phyloP scores from a whole-genome alignment of 2,888 invertebrate species.

The Leucozona laternaria region DNA sequence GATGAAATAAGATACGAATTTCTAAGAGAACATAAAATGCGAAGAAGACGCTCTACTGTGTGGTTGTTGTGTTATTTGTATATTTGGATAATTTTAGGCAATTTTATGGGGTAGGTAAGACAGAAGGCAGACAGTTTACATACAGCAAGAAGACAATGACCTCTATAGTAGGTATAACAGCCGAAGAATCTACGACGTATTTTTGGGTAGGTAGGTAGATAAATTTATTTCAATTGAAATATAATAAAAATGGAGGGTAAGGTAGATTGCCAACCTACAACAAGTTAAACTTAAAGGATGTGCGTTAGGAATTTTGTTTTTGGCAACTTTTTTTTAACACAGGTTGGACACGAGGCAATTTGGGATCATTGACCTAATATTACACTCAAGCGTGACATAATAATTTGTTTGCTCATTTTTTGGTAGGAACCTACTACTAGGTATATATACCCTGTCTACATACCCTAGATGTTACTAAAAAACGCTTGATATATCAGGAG shows the following conservation, averaged over 20 bases:
- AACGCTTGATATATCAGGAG: too few relatives aligned
- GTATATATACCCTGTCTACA: too few relatives aligned
- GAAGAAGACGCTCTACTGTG: slow-evolving; percentile 20
- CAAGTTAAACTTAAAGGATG: slow-evolving; percentile 44
- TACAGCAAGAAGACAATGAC: slow-evolving; percentile 57
- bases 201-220: slow-evolving; percentile 32
- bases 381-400: slow-evolving; percentile 60
- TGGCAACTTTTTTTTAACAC: slow-evolving; percentile 44
- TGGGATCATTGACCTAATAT: slow-evolving; percentile 66
- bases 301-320: slow-evolving; percentile 67
- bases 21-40: slow-evolving; percentile 27
- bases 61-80: slow-evolving; percentile 16
- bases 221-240: neutral
- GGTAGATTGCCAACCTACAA: neutral
- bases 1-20: slow-evolving; percentile 58
- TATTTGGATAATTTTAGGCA: slow-evolving; percentile 53
- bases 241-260: neutral
- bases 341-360: slow-evolving; percentile 46
- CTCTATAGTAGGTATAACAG: slow-evolving; percentile 4
- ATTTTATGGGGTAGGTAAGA: slow-evolving; percentile 62
- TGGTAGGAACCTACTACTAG: neutral
- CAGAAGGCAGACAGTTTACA: slow-evolving; percentile 52
- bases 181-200: neutral
- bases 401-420: neutral
- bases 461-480: too few relatives aligned